phyloP scores from a whole-genome alignment of 1,140 invertebrate species.

The Frieseomelitta varia region DNA sequence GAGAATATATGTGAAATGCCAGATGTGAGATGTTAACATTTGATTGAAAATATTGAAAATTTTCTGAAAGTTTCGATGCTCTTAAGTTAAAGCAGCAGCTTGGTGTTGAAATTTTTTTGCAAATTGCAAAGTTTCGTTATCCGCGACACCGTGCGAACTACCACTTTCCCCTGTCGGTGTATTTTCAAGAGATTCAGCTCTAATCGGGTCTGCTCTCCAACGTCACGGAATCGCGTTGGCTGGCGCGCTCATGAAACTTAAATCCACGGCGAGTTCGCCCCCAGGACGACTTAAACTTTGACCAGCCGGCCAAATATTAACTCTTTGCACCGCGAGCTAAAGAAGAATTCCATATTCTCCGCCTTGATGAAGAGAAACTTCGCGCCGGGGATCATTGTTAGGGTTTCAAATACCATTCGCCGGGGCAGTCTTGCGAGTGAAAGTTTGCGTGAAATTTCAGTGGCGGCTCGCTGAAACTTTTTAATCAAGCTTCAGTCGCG shows the following conservation, averaged over 20 bases:
- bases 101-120: not conserved
- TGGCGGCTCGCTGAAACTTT: not conserved
- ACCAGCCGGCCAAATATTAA: slow-evolving; percentile 45
- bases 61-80: not conserved
- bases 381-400: not conserved
- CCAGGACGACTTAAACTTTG: slow-evolving; percentile 26
- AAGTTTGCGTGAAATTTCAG: not conserved
- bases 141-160: not conserved
- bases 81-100: too few relatives aligned
- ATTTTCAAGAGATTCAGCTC: not conserved
- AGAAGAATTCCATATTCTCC: not conserved
- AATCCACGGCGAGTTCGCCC: slow-evolving; percentile 20
- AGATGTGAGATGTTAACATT: too few relatives aligned
- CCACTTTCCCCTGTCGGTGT: not conserved
- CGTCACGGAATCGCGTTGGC: not conserved
- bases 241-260: slow-evolving; percentile 33
- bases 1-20: too few relatives aligned
- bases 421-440: too few relatives aligned
- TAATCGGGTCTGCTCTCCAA: not conserved
- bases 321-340: not conserved
- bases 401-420: not conserved
- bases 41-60: too few relatives aligned
- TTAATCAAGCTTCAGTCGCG: not conserved
- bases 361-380: not conserved
- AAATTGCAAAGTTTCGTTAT: not conserved